These are phyloP conservation scores for Amblyjoppa proteus DNA, from an alignment of 2,888 invertebrate species.

Conservation along the genomic window DNA sequence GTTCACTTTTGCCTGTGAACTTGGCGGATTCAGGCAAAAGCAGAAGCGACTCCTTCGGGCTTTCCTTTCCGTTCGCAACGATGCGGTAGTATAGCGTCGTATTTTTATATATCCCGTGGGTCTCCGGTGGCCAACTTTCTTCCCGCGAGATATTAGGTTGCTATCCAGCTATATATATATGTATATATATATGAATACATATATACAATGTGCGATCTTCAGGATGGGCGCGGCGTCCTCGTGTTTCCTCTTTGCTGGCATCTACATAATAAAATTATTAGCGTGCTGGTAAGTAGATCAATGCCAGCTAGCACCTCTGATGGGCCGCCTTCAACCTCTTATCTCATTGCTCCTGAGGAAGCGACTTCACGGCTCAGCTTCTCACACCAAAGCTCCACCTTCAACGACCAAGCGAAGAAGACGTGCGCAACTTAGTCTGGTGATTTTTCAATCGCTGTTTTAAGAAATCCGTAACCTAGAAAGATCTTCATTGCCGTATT, in stretches of 20 bases:
- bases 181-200: slow-evolving; percentile 23
- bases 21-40: slow-evolving; percentile 28
- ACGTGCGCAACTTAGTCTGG: background rate
- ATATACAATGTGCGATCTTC: slow-evolving; percentile 12
- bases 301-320: slow-evolving; percentile 22
- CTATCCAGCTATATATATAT: slow-evolving; percentile 30
- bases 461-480: background rate
- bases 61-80: slow-evolving; percentile 84
- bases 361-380: background rate
- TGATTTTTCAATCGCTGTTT: background rate
- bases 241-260: slow-evolving; percentile 9
- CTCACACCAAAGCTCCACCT: slow-evolving; percentile 1
- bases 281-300: slow-evolving; percentile 36
- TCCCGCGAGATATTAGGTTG: slow-evolving; percentile 71
- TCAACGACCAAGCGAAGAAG: background rate
- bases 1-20: slow-evolving; percentile 77
- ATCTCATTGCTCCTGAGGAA: background rate
- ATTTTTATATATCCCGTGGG: slow-evolving; percentile 72
- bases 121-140: slow-evolving; percentile 75
- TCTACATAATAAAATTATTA: slow-evolving; percentile 42
- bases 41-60: slow-evolving; percentile 34
- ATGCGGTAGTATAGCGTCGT: slow-evolving; percentile 67
- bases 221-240: background rate
- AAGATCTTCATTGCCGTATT: background rate
- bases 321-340: slow-evolving; percentile 5